phyloP scores from a whole-genome alignment of 2,797 vertebrate genomes.

The Sarcoramphus papa region DNA sequence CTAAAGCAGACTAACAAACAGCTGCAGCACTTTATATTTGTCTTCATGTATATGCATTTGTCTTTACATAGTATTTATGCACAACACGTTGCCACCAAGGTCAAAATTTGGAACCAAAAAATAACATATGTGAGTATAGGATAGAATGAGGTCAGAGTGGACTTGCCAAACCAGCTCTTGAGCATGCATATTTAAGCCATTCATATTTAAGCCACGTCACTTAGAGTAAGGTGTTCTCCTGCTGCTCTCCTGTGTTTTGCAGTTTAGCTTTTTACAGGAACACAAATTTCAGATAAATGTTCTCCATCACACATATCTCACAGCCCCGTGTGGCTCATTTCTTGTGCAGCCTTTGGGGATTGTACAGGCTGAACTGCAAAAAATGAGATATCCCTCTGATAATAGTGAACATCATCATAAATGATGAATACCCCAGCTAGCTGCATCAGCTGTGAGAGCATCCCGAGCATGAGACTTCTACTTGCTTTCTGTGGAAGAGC shows the following conservation, averaged over 20 bases:
- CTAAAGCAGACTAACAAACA: neutral
- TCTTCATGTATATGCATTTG: neutral
- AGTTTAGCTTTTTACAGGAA: neutral
- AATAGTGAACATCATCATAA: neutral
- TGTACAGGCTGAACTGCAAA: neutral
- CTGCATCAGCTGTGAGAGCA: neutral
- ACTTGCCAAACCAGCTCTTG: neutral
- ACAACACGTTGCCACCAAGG: neutral
- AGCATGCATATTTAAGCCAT: neutral
- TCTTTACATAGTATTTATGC: neutral
- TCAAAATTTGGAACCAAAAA: neutral
- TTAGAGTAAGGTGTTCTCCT: neutral
- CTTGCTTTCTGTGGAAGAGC: neutral
- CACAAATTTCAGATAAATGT: neutral
- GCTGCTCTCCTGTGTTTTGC: neutral
- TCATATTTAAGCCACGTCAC: neutral
- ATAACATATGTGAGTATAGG: neutral
- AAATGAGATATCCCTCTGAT: neutral
- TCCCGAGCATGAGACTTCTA: neutral
- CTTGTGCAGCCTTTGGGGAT: neutral
- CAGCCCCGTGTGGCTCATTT: neutral
- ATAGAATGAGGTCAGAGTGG: neutral
- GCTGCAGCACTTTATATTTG: neutral
- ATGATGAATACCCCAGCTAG: neutral
- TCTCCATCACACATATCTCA: neutral